phyloP scores from a whole-genome alignment of 2,888 invertebrate genomes.

The Therioaphis trifolii region DNA sequence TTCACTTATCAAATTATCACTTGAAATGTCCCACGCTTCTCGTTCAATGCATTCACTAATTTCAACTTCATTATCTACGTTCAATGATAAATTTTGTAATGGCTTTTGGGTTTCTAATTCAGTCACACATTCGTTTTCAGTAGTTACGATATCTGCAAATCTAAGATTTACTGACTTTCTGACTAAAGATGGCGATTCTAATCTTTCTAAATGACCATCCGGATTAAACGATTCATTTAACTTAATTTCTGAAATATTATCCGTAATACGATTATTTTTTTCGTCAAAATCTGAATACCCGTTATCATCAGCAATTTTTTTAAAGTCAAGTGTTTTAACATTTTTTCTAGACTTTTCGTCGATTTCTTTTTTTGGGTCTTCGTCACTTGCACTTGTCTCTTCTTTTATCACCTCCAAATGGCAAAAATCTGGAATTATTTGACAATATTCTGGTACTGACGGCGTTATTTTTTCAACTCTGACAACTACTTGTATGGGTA shows the following conservation, averaged over 20 bases:
- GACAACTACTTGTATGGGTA: slow-evolving; percentile 47
- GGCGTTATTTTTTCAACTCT: slow-evolving; percentile 46
- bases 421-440: slow-evolving; percentile 64
- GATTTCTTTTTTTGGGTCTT: slow-evolving; percentile 62
- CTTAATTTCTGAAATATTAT: neutral
- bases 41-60: neutral
- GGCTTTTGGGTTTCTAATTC: slow-evolving; percentile 6
- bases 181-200: slow-evolving; percentile 50
- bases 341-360: neutral
- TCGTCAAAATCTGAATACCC: neutral
- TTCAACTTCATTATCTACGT: neutral
- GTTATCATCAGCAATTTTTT: neutral
- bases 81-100: neutral
- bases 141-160: slow-evolving; percentile 11
- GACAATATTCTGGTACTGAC: slow-evolving; percentile 43
- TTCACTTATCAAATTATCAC: neutral
- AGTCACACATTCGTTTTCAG: slow-evolving; percentile 41
- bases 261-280: neutral
- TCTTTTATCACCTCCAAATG: slow-evolving; percentile 66
- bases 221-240: neutral
- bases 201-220: slow-evolving; percentile 17
- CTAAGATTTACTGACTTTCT: slow-evolving; percentile 18
- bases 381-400: slow-evolving; percentile 67
- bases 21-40: neutral
- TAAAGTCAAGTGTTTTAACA: neutral